Percentiles rank a stretch among this genome's conserved stretches.
Conservation (phyloP, 2,888 invertebrate genomes). For the Seira sanloemensis region DNA sequence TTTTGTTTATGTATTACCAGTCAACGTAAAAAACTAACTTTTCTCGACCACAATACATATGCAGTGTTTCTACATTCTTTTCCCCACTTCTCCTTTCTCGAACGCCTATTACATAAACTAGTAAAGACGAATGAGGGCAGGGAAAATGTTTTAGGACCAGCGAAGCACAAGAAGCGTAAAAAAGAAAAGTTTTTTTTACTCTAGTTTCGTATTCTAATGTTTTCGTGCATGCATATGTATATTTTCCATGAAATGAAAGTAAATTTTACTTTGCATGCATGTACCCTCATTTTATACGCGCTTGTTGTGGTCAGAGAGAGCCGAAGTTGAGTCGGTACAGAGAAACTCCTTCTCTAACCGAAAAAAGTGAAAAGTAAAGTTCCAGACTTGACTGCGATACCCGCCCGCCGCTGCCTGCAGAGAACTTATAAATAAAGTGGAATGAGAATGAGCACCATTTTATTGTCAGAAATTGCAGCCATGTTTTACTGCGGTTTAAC, state of each 20-base stretch:
- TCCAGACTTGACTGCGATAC: constrained; percentile 36
- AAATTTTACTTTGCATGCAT: constrained; percentile 55
- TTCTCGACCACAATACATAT: constrained; percentile 55
- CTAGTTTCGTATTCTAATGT: constrained; percentile 62
- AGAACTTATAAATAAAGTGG: constrained; percentile 59
- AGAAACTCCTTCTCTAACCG: background rate
- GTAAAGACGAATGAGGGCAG: constrained; percentile 58
- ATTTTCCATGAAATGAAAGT: constrained; percentile 63
- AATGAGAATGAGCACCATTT: constrained; percentile 53
- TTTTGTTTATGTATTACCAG: constrained; percentile 61
- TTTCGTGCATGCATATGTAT: constrained; percentile 64
- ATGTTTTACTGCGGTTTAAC: constrained; percentile 44
- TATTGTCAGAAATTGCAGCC: constrained; percentile 57
- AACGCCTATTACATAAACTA: constrained; percentile 45
- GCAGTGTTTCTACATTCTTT: constrained; percentile 51
- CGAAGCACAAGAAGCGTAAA: constrained; percentile 19
- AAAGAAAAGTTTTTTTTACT: constrained; percentile 37
- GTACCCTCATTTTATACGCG: too few relatives aligned
- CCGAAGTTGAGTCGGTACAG: background rate
- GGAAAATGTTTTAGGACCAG: constrained; percentile 38
- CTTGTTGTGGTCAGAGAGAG: constrained; percentile 30
- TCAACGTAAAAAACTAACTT: constrained; percentile 58
- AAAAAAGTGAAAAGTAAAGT: background rate
- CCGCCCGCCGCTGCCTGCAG: constrained; percentile 59
- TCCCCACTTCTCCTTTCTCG: background rate